Base-by-base conservation (phyloP, 2,888 invertebrate species). In the Callyntrura guangdongensis region DNA sequence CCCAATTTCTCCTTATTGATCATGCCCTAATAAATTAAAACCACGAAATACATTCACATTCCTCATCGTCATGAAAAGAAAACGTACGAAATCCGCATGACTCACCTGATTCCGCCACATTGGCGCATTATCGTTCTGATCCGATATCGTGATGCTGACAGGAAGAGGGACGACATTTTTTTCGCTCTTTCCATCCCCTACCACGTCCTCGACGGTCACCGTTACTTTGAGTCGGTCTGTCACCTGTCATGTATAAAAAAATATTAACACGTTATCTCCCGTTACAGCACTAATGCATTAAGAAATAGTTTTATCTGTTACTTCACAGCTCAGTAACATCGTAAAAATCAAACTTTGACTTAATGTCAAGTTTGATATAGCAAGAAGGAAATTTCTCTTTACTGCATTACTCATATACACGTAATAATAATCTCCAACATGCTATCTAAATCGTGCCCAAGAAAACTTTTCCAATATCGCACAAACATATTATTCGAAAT, bases 111-210 rank as follows among this genome's bases (percentile, higher is more conserved):
- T 93, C 95, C 96, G 96, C 95, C 98, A 98, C 89, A 96, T 96
- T 8, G 98, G 98, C 49, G 97, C 96, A 95, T 98, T 98, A 94
- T 98, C 98, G 94, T 98, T 98, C 8, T 67, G 98, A 94, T 98
- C 98, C 11, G 97, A 95, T 17, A 98, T 97, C 91, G 98, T 98
- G 91, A 98, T 97, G 47, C 97, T 97, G 69, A 98, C 97, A 3
- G 97, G 97, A 9, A 97, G 96, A 93, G 96, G 96, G 14, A 97
- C 97, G 91, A 97, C 95, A 95, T 98, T 98, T 93, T 97, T 96
- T 87, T 95, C 95, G 81, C 95, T 92, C 27, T 95, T 95, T 90
- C 95, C 95, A 14, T 95, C 95, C 72, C 96, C 95, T 1, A 97
- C 97, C 93, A 96, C 96, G 94, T 98, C 98, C 95, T 97, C 97